Conservation (phyloP, 2,113 vertebrate genomes). For the Poeciliopsis prolifica region DNA sequence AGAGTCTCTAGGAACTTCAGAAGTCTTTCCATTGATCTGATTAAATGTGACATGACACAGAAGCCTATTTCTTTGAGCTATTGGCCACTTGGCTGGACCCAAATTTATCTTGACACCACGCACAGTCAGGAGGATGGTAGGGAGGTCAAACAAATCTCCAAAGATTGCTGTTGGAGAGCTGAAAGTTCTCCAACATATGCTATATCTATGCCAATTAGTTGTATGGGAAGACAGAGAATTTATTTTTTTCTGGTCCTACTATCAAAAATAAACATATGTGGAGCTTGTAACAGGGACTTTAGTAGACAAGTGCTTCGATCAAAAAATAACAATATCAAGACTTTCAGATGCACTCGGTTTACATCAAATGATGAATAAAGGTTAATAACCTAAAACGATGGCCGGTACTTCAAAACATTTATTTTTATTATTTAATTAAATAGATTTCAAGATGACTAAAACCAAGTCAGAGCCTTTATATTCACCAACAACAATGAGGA, state of each 20-base stretch:
- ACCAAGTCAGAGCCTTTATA: too few species aligned
- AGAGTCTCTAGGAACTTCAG: not conserved
- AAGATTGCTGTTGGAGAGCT: not conserved
- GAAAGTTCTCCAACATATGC: not conserved
- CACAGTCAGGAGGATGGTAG: not conserved
- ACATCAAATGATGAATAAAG: not conserved
- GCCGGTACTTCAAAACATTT: too few species aligned
- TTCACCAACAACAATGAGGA: too few species aligned
- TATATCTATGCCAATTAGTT: not conserved
- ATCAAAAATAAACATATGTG: too few species aligned
- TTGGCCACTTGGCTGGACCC: not conserved
- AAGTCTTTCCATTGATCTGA: not conserved
- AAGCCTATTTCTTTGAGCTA: not conserved
- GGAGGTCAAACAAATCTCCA: not conserved
- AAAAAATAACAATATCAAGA: not conserved
- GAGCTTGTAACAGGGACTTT: too few species aligned
- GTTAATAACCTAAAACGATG: too few species aligned
- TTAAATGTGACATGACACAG: not conserved
- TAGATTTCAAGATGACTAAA: too few species aligned
- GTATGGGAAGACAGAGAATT: too few species aligned
- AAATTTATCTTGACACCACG: not conserved
- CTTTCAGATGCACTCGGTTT: not conserved
- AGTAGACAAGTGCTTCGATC: not conserved
- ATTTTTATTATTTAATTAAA: too few species aligned
- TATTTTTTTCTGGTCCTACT: too few species aligned